Evolutionary conservation across 2,888 invertebrate species (phyloP).

Genomic region (Troilus luridus): DNA sequence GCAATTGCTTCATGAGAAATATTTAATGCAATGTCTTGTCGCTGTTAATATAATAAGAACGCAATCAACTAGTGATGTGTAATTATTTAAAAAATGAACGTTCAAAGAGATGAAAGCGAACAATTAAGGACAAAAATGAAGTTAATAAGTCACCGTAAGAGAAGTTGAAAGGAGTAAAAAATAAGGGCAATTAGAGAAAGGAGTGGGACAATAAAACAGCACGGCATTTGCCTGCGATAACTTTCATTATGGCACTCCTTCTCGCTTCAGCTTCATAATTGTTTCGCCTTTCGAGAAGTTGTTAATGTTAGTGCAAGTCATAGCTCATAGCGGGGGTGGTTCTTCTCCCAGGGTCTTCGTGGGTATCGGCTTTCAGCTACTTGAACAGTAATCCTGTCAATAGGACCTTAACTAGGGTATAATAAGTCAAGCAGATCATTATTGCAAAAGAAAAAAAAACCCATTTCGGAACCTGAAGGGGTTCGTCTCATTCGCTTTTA

Average conservation of each 20-base stretch:
- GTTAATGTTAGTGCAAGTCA: not conserved
- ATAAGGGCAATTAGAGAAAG: constrained; percentile 56
- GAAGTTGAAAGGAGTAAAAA: constrained; percentile 52
- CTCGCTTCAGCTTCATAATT: not conserved
- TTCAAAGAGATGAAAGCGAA: not conserved
- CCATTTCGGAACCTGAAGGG: no score
- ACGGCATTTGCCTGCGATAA: constrained; percentile 47
- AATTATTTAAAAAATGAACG: not conserved
- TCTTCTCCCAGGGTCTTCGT: not conserved
- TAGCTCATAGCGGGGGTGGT: not conserved
- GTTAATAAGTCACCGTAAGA: constrained; percentile 8
- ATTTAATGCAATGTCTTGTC: no score
- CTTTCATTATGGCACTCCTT: constrained; percentile 16
- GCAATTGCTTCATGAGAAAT: no score
- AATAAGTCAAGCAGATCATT: no score
- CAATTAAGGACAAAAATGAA: constrained; percentile 29
- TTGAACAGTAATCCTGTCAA: not conserved
- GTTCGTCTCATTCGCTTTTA: no score
- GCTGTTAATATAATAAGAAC: not conserved
- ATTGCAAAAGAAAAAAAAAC: no score
- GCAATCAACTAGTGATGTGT: not conserved
- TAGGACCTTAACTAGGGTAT: no score
- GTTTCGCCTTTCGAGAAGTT: not conserved
- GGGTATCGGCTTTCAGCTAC: not conserved
- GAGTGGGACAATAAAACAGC: constrained; percentile 28